These are phyloP conservation scores for Eristalis pertinax DNA, from an alignment of 2,888 invertebrate genomes.

Conservation along the genomic window DNA sequence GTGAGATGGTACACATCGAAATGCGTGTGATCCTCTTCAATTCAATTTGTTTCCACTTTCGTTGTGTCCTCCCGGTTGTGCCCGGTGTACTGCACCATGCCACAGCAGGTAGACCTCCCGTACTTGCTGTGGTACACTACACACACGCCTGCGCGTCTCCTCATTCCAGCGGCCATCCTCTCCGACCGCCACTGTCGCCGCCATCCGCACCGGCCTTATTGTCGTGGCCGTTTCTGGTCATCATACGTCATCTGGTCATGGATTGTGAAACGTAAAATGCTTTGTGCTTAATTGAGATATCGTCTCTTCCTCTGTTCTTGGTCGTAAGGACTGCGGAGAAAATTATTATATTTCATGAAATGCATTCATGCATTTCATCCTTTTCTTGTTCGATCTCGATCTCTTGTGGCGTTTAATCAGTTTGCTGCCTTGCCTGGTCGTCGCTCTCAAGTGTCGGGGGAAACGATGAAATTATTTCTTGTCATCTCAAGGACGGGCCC, in stretches of 20 bases:
- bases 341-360: constrained; percentile 70
- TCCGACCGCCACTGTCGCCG: background rate
- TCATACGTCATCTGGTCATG: constrained; percentile 66
- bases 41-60: constrained; percentile 65
- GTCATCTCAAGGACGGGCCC: constrained; percentile 66
- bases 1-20: constrained; percentile 36
- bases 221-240: constrained; percentile 42
- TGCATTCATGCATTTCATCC: constrained; percentile 66
- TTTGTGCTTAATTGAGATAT: constrained; percentile 68
- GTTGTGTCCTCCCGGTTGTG: constrained; percentile 20
- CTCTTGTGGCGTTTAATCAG: constrained; percentile 53
- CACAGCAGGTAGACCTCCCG: constrained; percentile 66
- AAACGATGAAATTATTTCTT: constrained; percentile 70
- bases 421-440: constrained; percentile 29
- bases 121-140: constrained; percentile 44
- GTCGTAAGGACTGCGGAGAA: constrained; percentile 48
- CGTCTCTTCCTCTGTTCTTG: constrained; percentile 38
- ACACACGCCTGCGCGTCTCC: constrained; percentile 12
- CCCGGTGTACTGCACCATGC: constrained; percentile 28
- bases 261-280: constrained; percentile 57
- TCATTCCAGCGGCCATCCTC: background rate
- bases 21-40: constrained; percentile 69
- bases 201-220: constrained; percentile 2
- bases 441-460: constrained; percentile 64
- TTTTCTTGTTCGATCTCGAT: constrained; percentile 40